Conservation (phyloP, 2,797 vertebrate genomes). For the Cynodonichthys magdalenae region DNA sequence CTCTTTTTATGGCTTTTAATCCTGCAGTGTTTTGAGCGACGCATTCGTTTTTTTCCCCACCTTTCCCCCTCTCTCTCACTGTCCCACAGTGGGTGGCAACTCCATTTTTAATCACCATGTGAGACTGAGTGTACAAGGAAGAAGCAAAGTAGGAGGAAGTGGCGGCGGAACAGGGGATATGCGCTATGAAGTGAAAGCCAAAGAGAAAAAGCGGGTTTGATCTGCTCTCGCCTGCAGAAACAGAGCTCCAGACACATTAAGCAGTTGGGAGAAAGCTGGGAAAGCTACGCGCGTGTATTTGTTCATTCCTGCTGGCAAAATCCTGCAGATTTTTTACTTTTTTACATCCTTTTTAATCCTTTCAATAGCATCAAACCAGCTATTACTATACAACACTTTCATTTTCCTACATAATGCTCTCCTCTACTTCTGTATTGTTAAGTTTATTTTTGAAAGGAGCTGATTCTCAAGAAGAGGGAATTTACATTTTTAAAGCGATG, state of each 20-base stretch:
- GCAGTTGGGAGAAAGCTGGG: slow-evolving; percentile 10
- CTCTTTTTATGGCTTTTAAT: slow-evolving; percentile 7
- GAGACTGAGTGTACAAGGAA: slow-evolving; percentile 46
- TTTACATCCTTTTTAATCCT: slow-evolving; percentile 9
- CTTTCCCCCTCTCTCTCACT: slow-evolving; percentile 4
- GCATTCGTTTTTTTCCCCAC: slow-evolving; percentile 20
- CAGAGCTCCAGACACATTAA: slow-evolving; percentile 24
- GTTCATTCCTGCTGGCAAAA: slow-evolving; percentile 2
- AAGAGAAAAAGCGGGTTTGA: slow-evolving; percentile 9
- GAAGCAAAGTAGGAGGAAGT: slow-evolving; percentile 4
- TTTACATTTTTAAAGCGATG: slow-evolving; percentile 57
- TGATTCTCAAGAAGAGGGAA: slow-evolving; percentile 32
- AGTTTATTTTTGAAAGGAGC: slow-evolving; percentile 14
- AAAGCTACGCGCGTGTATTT: slow-evolving; percentile 7
- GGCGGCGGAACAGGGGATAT: slow-evolving; percentile 14
- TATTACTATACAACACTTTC: background rate
- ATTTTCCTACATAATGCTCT: slow-evolving; percentile 2
- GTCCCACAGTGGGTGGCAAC: slow-evolving; percentile 48
- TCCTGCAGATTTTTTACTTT: background rate
- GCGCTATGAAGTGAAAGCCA: slow-evolving; percentile 21
- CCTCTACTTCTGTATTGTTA: slow-evolving; percentile 1
- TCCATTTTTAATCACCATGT: slow-evolving; percentile 65
- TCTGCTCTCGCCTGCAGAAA: slow-evolving; percentile 32
- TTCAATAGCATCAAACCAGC: slow-evolving; percentile 13
- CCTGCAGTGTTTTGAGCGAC: slow-evolving; percentile 6